Evolutionary conservation across 2,888 invertebrate genomes (phyloP).

Genomic region (Choristoneura rosaceana): DNA sequence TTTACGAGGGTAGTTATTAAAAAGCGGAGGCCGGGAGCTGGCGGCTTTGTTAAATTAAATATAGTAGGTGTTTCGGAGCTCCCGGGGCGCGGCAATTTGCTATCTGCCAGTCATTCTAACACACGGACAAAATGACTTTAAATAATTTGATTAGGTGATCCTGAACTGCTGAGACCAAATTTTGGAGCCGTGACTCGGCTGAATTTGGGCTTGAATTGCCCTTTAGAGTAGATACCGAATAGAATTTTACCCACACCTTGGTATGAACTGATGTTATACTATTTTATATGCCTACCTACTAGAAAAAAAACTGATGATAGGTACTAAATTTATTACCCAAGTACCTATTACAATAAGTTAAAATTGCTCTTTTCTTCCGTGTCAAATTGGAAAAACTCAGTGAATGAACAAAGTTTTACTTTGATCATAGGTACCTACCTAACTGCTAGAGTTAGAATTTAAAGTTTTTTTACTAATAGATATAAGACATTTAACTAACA

Average conservation of each 20-base stretch:
- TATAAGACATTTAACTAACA: too few relatives aligned
- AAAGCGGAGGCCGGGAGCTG: slow-evolving; percentile 69
- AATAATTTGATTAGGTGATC: slow-evolving; percentile 40
- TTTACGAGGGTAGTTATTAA: slow-evolving; percentile 69
- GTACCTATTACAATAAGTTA: too few relatives aligned
- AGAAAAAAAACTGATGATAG: neutral
- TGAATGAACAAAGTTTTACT: too few relatives aligned
- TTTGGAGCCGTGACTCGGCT: slow-evolving; percentile 31
- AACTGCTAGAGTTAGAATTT: too few relatives aligned
- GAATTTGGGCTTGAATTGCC: slow-evolving; percentile 1
- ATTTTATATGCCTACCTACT: neutral
- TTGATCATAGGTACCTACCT: too few relatives aligned
- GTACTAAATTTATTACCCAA: too few relatives aligned
- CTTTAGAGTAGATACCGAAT: neutral
- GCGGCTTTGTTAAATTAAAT: slow-evolving; percentile 83
- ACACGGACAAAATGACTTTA: slow-evolving; percentile 39
- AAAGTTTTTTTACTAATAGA: too few relatives aligned
- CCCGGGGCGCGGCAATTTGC: slow-evolving; percentile 33
- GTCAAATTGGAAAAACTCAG: too few relatives aligned
- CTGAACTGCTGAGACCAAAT: slow-evolving; percentile 20
- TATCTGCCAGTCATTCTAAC: slow-evolving; percentile 40
- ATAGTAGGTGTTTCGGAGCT: slow-evolving; percentile 49
- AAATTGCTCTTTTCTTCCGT: too few relatives aligned
- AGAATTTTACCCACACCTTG: neutral
- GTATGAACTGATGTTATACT: neutral